These are phyloP conservation scores for Lasioglossum figueresi DNA, from an alignment of 2,888 invertebrate genomes.

Conservation along the genomic window DNA sequence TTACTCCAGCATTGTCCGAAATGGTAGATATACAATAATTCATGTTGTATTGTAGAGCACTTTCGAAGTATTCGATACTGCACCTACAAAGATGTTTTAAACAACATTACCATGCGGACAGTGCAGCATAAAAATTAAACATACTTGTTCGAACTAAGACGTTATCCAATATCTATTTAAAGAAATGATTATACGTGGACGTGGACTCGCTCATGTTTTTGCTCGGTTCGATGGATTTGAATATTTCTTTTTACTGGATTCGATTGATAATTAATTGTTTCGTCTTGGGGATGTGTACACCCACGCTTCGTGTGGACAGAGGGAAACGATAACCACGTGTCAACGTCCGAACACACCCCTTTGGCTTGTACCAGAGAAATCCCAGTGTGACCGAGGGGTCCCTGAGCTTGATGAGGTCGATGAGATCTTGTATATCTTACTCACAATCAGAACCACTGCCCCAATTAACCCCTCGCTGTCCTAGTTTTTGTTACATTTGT, in stretches of 20 bases:
- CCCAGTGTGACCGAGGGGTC: neutral
- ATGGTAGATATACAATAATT: neutral
- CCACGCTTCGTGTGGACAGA: neutral
- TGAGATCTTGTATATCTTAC: neutral
- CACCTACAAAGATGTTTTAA: neutral
- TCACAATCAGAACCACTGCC: conserved; percentile 1
- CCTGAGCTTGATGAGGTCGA: neutral
- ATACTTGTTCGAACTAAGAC: neutral
- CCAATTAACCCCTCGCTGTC: neutral
- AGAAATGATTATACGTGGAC: neutral
- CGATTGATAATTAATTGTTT: neutral
- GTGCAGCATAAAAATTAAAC: neutral
- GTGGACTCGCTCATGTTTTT: neutral
- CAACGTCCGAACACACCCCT: conserved; percentile 1
- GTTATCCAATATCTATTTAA: neutral
- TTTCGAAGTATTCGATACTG: neutral
- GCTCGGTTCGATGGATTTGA: neutral
- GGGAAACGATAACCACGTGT: neutral
- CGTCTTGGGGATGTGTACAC: neutral
- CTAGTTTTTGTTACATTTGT: neutral
- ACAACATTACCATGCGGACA: neutral
- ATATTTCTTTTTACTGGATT: neutral
- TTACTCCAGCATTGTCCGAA: neutral
- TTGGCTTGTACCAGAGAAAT: neutral
- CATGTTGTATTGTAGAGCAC: neutral